A percentile compares a stretch with the other conserved stretches of the same genome.
Conservation (phyloP, 2,888 invertebrate species). For the Horisme vitalbata region DNA sequence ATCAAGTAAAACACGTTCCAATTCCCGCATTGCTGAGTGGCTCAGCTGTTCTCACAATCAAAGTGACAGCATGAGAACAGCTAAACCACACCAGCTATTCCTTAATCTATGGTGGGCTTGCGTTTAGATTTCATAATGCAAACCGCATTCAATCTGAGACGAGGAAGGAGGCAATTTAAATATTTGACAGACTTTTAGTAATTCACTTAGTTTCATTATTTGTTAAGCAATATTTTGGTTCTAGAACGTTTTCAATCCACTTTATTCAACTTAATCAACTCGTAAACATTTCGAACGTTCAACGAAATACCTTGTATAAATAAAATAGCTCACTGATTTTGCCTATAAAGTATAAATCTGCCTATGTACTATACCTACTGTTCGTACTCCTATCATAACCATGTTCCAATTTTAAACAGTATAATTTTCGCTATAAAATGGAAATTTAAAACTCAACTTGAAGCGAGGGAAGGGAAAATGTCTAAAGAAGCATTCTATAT, state of each 20-base stretch:
- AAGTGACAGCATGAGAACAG: slow-evolving; percentile 29
- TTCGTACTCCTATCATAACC: no score
- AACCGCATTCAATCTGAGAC: slow-evolving; percentile 73
- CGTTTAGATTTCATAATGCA: slow-evolving; percentile 53
- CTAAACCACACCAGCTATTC: slow-evolving; percentile 21
- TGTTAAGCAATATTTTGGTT: slow-evolving; percentile 20
- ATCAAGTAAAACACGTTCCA: background rate
- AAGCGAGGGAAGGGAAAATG: no score
- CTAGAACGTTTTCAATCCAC: slow-evolving; percentile 1
- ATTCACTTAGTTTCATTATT: slow-evolving; percentile 42
- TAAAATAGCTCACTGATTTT: no score
- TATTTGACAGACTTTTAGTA: slow-evolving; percentile 63
- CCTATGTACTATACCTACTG: no score
- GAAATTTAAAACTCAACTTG: no score
- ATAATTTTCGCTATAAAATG: no score
- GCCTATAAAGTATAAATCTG: no score
- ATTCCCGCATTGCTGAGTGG: background rate
- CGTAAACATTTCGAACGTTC: no score
- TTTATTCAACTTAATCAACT: no score
- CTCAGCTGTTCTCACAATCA: slow-evolving; percentile 9
- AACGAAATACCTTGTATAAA: no score
- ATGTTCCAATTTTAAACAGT: no score
- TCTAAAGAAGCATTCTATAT: no score
- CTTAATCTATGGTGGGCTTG: slow-evolving; percentile 39
- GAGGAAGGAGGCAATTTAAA: slow-evolving; percentile 71